Percentiles rank a stretch among this genome's conserved stretches.
These are phyloP conservation scores for Drosophila koepferae DNA, from an alignment of 2,888 invertebrate genomes.

Conservation along the genomic window DNA sequence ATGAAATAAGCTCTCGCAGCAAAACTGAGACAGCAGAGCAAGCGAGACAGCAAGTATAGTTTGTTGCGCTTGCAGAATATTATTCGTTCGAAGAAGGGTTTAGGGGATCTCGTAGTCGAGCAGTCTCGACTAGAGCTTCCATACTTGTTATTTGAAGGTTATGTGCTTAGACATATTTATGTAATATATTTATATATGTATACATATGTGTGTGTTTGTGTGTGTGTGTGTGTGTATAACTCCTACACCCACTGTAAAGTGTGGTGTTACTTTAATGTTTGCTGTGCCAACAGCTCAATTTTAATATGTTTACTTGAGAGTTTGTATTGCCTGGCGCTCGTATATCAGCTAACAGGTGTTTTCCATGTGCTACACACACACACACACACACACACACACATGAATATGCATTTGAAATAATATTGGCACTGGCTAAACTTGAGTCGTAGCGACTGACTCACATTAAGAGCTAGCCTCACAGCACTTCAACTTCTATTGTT, in stretches of 20 bases:
- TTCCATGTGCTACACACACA: constrained; percentile 6
- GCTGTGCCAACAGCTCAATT: constrained; percentile 48
- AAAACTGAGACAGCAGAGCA: no score
- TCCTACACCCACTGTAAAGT: constrained; percentile 1
- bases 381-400: neutral
- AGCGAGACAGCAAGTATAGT: no score
- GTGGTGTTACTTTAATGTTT: constrained; percentile 49
- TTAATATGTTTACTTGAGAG: constrained; percentile 52
- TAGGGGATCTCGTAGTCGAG: no score
- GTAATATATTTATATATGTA: neutral
- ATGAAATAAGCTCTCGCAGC: no score
- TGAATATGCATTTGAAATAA: constrained; percentile 23
- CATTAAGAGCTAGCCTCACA: constrained; percentile 29
- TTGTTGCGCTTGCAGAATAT: no score
- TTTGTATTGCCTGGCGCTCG: constrained; percentile 25
- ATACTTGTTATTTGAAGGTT: constrained; percentile 1
- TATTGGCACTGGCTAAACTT: constrained; percentile 12
- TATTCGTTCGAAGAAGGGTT: no score
- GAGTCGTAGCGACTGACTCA: constrained; percentile 14
- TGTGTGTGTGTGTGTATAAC: neutral
- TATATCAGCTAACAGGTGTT: constrained; percentile 44
- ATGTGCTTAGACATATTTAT: constrained; percentile 5
- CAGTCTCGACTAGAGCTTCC: no score
- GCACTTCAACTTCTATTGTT: constrained; percentile 22
- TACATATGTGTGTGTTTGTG: rapidly evolving